Percentiles rank a stretch among this genome's conserved stretches.
phyloP scores from a whole-genome alignment of 2,797 vertebrate species.

The Odontamblyopus rebecca region DNA sequence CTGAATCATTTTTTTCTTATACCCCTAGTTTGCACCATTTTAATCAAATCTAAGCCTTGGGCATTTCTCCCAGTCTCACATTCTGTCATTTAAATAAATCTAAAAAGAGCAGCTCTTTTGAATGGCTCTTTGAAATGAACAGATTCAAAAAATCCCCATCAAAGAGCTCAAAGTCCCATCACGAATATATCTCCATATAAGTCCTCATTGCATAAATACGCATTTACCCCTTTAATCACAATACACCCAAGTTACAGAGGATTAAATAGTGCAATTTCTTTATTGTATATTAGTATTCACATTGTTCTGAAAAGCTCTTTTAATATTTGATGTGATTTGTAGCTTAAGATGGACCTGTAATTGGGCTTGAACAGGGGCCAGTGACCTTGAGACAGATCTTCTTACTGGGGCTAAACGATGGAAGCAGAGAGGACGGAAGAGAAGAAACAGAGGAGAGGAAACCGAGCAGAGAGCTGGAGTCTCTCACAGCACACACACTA shows the following conservation, averaged over 20 bases:
- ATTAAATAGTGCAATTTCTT: neutral
- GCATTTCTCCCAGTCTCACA: too few species aligned
- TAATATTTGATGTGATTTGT: slow-evolving; percentile 21
- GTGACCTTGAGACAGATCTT: slow-evolving; percentile 69
- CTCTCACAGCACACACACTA: slow-evolving; percentile 26
- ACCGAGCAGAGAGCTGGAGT: slow-evolving; percentile 58
- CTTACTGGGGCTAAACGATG: slow-evolving; percentile 60
- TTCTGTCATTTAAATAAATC: too few species aligned
- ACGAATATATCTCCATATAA: too few species aligned
- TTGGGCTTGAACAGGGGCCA: slow-evolving; percentile 49
- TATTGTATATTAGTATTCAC: slow-evolving; percentile 14
- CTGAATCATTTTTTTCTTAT: too few species aligned
- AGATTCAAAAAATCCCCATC: too few species aligned
- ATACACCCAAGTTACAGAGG: neutral
- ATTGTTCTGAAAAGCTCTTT: neutral
- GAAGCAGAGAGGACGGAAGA: slow-evolving; percentile 65
- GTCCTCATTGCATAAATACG: too few species aligned
- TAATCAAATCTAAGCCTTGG: too few species aligned
- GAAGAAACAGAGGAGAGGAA: slow-evolving; percentile 59
- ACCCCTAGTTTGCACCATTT: too few species aligned
- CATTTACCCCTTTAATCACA: too few species aligned
- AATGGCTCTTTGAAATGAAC: too few species aligned
- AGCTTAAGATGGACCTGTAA: slow-evolving; percentile 22
- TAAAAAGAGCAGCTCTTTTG: too few species aligned
- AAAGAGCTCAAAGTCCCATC: too few species aligned